These are phyloP conservation scores for Elgaria multicarinata DNA, from an alignment of 2,113 vertebrate species.

Conservation along the genomic window DNA sequence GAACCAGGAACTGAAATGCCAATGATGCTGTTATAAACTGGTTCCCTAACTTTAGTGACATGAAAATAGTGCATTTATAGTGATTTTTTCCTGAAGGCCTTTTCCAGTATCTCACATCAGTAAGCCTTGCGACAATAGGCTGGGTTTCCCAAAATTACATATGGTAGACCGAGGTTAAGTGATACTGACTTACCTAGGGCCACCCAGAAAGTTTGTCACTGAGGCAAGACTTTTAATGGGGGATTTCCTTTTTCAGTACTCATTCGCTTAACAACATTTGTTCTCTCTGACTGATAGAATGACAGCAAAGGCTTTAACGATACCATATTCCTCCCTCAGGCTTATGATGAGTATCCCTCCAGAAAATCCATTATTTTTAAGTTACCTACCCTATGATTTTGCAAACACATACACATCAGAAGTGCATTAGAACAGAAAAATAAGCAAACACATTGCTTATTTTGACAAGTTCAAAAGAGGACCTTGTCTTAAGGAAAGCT, in stretches of 20 bases:
- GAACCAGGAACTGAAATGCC: constrained; percentile 41
- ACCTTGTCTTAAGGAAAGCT: constrained; percentile 34
- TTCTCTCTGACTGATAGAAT: constrained; percentile 29
- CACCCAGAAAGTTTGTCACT: neutral
- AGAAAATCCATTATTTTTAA: constrained; percentile 37
- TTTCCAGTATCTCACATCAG: neutral
- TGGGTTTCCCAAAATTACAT: neutral
- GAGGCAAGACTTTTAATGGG: neutral
- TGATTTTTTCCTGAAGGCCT: neutral
- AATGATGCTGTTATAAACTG: constrained; percentile 45
- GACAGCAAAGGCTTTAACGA: constrained; percentile 23
- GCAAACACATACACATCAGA: constrained; percentile 1
- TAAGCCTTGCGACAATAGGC: neutral
- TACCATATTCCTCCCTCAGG: constrained; percentile 9
- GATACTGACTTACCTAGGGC: neutral
- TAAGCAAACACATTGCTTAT: too few species aligned
- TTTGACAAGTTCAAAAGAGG: neutral
- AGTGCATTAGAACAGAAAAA: constrained; percentile 24
- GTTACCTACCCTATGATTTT: constrained; percentile 26
- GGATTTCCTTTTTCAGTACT: neutral
- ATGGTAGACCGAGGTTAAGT: neutral
- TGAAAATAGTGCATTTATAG: neutral
- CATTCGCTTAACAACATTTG: neutral
- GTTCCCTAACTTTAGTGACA: constrained; percentile 49
- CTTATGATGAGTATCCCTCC: constrained; percentile 32